phyloP scores from a whole-genome alignment of 1,140 invertebrate species.

The Sitodiplosis mosellana region DNA sequence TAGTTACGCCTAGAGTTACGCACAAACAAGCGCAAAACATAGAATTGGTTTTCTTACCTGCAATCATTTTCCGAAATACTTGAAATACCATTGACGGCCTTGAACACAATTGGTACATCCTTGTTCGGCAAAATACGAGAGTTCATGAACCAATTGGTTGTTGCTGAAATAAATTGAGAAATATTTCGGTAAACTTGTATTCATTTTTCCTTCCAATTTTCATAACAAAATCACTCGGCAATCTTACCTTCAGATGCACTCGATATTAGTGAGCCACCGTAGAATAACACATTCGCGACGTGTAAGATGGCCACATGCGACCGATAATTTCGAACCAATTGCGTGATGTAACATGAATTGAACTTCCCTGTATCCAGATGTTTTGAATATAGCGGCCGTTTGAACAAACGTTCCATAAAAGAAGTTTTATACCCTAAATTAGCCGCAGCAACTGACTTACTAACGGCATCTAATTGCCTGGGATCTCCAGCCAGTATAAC shows the following conservation, averaged over 20 bases:
- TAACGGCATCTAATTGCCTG: conserved; percentile 59
- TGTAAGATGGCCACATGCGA: conserved; percentile 38
- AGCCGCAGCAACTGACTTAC: conserved; percentile 33
- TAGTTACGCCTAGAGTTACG: too few species aligned
- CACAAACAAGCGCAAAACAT: background rate
- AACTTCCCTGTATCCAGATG: conserved; percentile 29
- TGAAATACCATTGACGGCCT: conserved; percentile 32
- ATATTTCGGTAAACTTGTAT: background rate
- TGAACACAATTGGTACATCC: conserved; percentile 42
- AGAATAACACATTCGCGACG: conserved; percentile 43
- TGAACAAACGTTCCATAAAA: conserved; percentile 36
- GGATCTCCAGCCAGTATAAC: conserved; percentile 70
- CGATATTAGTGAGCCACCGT: conserved; percentile 33
- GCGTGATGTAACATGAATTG: conserved; percentile 39
- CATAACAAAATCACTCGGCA: too few species aligned
- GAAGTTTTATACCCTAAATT: conserved; percentile 31
- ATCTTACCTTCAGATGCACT: conserved; percentile 6
- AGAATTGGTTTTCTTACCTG: background rate
- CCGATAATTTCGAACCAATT: conserved; percentile 45
- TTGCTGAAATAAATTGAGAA: background rate
- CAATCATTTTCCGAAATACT: background rate
- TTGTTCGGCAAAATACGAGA: conserved; percentile 26
- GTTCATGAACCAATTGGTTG: conserved; percentile 9
- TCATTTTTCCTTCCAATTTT: background rate
- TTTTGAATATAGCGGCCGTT: conserved; percentile 27